These are phyloP conservation scores for Malurus elegans DNA, from an alignment of 2,113 vertebrate species.

Conservation along the genomic window DNA sequence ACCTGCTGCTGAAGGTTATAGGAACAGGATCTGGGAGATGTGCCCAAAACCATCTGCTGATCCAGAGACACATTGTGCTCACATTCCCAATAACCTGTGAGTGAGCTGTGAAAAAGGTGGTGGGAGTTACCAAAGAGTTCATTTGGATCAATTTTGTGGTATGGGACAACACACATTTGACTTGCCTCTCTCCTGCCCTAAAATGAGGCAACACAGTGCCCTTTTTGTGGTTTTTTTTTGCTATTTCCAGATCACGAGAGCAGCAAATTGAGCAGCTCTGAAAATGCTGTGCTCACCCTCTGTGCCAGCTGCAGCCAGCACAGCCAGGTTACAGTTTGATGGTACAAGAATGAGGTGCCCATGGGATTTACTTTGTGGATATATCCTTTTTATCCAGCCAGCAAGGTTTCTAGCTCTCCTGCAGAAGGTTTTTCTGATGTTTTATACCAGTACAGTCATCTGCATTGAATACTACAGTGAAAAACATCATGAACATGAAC, in stretches of 20 bases:
- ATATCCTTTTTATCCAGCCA: not conserved
- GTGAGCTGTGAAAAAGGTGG: not conserved
- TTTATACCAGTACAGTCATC: not conserved
- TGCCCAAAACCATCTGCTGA: not conserved
- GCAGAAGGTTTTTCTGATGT: not conserved
- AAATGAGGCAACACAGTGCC: not conserved
- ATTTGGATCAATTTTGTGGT: not conserved
- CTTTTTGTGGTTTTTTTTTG: no score
- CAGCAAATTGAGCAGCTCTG: not conserved
- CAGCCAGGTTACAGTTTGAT: not conserved
- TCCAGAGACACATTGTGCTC: not conserved
- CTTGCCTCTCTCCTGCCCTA: not conserved
- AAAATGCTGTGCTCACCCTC: not conserved
- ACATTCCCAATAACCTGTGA: not conserved
- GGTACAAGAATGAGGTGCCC: not conserved
- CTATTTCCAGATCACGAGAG: not conserved
- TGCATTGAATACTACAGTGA: not conserved
- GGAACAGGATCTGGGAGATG: not conserved
- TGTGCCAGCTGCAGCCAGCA: not conserved
- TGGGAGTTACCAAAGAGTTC: not conserved
- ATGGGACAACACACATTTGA: not conserved
- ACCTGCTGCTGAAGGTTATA: not conserved
- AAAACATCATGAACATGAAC: not conserved
- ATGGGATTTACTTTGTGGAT: not conserved
- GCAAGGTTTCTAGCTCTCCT: not conserved